Base-by-base conservation (phyloP, 2,797 vertebrate genomes). In the Coluber constrictor region DNA sequence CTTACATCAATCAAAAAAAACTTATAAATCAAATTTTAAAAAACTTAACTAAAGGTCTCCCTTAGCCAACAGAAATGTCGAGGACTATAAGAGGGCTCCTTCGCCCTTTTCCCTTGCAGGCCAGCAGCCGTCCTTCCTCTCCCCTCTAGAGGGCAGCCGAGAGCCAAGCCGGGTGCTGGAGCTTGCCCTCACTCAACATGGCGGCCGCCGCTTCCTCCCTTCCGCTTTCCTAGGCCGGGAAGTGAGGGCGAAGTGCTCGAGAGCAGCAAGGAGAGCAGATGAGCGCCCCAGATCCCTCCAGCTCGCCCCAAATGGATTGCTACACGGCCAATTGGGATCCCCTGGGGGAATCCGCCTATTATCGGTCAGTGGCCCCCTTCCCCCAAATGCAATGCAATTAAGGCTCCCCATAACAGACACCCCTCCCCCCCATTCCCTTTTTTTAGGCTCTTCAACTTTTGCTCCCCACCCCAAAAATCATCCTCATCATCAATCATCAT, bases 311-410 rank as follows among this genome's bases (percentile, higher is more conserved):
- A 51, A 97, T 97, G 96, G 97, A 97, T 7, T 97, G 97, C 92
- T 97, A 97, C 94, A 96, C 97, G 1, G 97, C 96, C 1, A 94
- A 96, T 59, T 97, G 90, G 97, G 94, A 96, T 90, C 95, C 97
- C 5, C 93, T 97, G 56, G 97, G 97, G 91, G 97, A 97, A 12
- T 95, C 95, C 29, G 97, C 96, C 61, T 97, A 97, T 87, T 97
- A 96, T 89, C 93, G 96, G 97, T 97, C 91, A 96, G 96, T 60
- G 51, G 54, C 70, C 87, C 83, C 83, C 89, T 0, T 93, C 95
- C 94, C 92, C 95, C 60, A 11, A 0, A 15, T 23, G 10, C 10
- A 0, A 10, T 87, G 86, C 86, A 27, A 13, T n/a, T 5, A 20
- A 29, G n/a, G 55, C 16, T 16, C 8, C 86, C 86, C 86, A 54